A percentile compares a stretch with the other conserved stretches of the same genome.
Conservation (phyloP, 2,888 invertebrate species). For the Masnerella sp. region DNA sequence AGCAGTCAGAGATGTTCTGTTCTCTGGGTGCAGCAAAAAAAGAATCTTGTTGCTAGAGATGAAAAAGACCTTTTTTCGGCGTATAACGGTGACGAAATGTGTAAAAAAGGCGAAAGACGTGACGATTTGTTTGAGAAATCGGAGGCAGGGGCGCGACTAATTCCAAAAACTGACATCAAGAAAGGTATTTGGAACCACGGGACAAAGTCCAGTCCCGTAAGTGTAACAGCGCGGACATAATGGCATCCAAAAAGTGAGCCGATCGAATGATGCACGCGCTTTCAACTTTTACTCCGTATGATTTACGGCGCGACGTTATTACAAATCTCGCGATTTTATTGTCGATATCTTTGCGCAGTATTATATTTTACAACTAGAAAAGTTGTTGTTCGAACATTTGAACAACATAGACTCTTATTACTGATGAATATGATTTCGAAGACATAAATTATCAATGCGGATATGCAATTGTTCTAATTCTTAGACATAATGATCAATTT, state of each 20-base stretch:
- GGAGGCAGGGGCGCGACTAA: conserved; percentile 12
- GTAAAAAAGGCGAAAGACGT: conserved; percentile 2
- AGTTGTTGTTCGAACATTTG: conserved; percentile 1
- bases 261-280: conserved; percentile 35
- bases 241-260: conserved; percentile 38
- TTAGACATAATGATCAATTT: too few species aligned
- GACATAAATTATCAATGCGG: too few species aligned
- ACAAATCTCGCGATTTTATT: conserved; percentile 26
- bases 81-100: neutral
- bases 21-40: too few species aligned
- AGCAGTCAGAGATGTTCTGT: too few species aligned
- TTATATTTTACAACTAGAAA: conserved; percentile 28
- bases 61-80: too few species aligned
- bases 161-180: conserved; percentile 12
- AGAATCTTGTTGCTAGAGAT: too few species aligned
- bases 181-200: conserved; percentile 9
- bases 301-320: conserved; percentile 30
- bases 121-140: conserved; percentile 16
- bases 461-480: too few species aligned
- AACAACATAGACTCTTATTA: too few species aligned
- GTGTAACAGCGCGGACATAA: conserved; percentile 20
- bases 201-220: conserved; percentile 16
- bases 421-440: too few species aligned
- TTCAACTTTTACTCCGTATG: conserved; percentile 49
- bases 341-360: conserved; percentile 9